Base-by-base conservation (phyloP, 1,140 invertebrate species). In the Lepidurus arcticus region DNA sequence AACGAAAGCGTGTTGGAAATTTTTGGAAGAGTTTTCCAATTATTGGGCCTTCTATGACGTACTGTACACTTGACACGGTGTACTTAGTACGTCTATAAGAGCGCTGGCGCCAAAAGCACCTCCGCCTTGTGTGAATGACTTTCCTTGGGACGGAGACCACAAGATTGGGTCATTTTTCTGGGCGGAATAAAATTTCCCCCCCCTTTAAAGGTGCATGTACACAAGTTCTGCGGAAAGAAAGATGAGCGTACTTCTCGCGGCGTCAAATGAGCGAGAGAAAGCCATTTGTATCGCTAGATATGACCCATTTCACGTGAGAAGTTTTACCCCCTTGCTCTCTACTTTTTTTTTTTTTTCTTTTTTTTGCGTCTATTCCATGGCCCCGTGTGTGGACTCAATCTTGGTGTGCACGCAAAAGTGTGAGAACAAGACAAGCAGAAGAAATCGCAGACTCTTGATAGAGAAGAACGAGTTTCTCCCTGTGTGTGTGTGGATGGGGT, bases 241-340 rank as follows among this genome's bases (percentile, higher is more conserved):
- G 21, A 65, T 65, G 53, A 65, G 9, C 53, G 1, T 65, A n/a
- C 53, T 65, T 65, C 53, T 65, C 7, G 53, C 53, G 53, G 53
- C 53, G 53, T 65, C 53, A 13, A 65, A 65, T 65, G 53, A 65
- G 53, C 53, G 53, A 65, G n/a, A 65, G 53, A 65, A 21, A 65
- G 13, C 13, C 53, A 65, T 65, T 65, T 65, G 53, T 65, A 65
- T 65, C 53, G 7, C 21, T 13, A 65, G 53, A 65, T 65, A 65
- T 2, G 16, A 11, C 53, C 53, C 53, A 65, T 65, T 65, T 65
- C 53, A 65, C 53, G 21, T 65, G 16, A 65, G 21, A 65, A 65
- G 21, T 21, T 65, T 21, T 21, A 13, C 53, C 21, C 13, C 53
- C 53, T 65, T 21, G 16, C 53, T 13, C 16, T n/a, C 4, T 65